A percentile compares a stretch with the other conserved stretches of the same genome.
Conservation (phyloP, 2,888 invertebrate genomes). For the Oxycera nigricornis region DNA sequence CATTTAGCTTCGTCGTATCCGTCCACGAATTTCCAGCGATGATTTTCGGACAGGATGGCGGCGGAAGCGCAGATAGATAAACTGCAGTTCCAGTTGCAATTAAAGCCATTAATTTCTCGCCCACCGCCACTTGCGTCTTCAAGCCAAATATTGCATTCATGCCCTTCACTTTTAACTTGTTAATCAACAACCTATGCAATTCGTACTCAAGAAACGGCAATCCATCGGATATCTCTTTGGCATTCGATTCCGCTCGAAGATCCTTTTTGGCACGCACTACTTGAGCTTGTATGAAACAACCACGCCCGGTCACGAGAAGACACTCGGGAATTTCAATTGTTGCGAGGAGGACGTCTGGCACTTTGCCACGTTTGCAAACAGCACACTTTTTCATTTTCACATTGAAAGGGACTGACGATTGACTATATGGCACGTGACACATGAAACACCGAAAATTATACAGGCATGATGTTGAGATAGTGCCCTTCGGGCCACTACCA, state of each 20-base stretch:
- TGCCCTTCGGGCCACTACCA: constrained; percentile 42
- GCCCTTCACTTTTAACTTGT: constrained; percentile 90
- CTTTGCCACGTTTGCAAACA: constrained; percentile 78
- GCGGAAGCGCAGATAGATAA: constrained; percentile 78
- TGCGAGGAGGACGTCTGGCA: constrained; percentile 89
- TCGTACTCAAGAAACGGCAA: constrained; percentile 96
- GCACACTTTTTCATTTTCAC: constrained; percentile 76
- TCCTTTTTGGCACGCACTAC: constrained; percentile 81
- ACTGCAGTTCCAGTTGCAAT: constrained; percentile 89
- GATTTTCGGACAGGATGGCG: constrained; percentile 76
- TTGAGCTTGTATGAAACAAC: constrained; percentile 74
- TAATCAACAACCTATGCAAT: constrained; percentile 86
- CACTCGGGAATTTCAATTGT: constrained; percentile 86
- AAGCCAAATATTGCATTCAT: constrained; percentile 94
- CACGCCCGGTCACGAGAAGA: constrained; percentile 75
- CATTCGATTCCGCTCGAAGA: constrained; percentile 81
- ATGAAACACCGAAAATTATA: constrained; percentile 54
- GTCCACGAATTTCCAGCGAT: constrained; percentile 71
- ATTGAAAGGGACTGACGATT: constrained; percentile 74
- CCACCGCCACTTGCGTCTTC: constrained; percentile 80
- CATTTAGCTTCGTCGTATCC: constrained; percentile 70
- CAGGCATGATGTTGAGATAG: constrained; percentile 43
- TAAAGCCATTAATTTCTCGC: constrained; percentile 86
- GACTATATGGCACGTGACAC: constrained; percentile 87
- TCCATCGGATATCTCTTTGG: constrained; percentile 94